A percentile compares a stretch with the other conserved stretches of the same genome.
Evolutionary conservation across 1,140 invertebrate genomes (phyloP).

Genomic region (Cyphomyrmex costatus): DNA sequence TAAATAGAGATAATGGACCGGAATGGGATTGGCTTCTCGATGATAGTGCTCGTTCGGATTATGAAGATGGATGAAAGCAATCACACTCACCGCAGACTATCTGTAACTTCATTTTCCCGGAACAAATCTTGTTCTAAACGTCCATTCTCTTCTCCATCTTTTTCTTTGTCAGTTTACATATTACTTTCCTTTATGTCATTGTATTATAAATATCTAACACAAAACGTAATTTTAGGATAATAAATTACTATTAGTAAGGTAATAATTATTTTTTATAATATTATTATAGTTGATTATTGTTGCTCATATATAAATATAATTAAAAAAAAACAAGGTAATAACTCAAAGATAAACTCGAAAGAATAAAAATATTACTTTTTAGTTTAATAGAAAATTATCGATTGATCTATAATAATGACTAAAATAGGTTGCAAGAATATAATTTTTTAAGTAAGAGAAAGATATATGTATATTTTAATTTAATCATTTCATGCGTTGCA

Average conservation of each 20-base stretch:
- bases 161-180: constrained; percentile 28
- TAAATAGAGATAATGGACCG: constrained; percentile 67
- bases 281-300: background rate
- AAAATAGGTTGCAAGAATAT: too few relatives aligned
- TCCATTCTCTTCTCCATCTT: background rate
- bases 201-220: constrained; percentile 5
- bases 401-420: too few relatives aligned
- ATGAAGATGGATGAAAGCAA: constrained; percentile 65
- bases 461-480: too few relatives aligned
- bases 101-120: constrained; percentile 27
- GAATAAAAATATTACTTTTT: too few relatives aligned
- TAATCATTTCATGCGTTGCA: background rate
- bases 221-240: background rate
- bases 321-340: background rate
- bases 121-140: constrained; percentile 24
- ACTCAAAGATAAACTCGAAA: too few relatives aligned
- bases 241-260: background rate
- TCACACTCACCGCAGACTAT: constrained; percentile 36
- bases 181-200: background rate
- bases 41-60: constrained; percentile 46
- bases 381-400: too few relatives aligned
- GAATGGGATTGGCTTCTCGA: constrained; percentile 62
- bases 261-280: background rate
- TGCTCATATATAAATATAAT: background rate
- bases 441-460: too few relatives aligned